A percentile compares a stretch with the other conserved stretches of the same genome.
Evolutionary conservation across 2,113 vertebrate genomes (phyloP).

Genomic region (Syngnathus scovelli): DNA sequence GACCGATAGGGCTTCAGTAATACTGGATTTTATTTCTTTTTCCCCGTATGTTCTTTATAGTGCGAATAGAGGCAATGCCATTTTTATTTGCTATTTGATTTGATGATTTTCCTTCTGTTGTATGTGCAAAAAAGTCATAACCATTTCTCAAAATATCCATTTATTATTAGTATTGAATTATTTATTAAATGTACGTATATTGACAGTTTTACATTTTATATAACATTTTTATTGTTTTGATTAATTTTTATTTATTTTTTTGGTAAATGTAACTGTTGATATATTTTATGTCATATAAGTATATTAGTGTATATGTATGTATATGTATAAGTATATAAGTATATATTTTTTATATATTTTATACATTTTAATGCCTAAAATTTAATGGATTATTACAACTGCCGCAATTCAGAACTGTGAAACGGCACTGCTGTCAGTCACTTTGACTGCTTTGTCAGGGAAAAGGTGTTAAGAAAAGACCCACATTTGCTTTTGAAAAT

Average conservation of each 20-base stretch:
- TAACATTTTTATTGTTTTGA: no score
- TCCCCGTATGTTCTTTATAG: neutral
- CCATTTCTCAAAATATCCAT: neutral
- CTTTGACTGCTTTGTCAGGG: conserved; percentile 25
- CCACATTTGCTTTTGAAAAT: conserved; percentile 64
- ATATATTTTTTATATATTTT: neutral
- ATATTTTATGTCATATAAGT: neutral
- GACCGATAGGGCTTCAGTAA: neutral
- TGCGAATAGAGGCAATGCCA: neutral
- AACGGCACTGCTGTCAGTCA: conserved; percentile 24
- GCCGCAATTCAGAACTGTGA: conserved; percentile 3
- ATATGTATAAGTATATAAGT: neutral
- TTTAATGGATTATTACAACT: neutral
- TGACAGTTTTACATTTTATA: neutral
- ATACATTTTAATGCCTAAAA: neutral
- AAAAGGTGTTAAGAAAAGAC: conserved; percentile 18
- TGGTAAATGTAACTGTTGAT: no score
- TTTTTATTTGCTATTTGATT: no score
- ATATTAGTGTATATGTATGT: no score
- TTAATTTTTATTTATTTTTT: neutral
- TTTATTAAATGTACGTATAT: neutral
- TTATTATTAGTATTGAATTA: neutral
- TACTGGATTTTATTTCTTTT: neutral
- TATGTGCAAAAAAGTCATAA: neutral
- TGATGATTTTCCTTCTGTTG: neutral